Conservation (phyloP, 2,888 invertebrate species). For the Biston betularia region DNA sequence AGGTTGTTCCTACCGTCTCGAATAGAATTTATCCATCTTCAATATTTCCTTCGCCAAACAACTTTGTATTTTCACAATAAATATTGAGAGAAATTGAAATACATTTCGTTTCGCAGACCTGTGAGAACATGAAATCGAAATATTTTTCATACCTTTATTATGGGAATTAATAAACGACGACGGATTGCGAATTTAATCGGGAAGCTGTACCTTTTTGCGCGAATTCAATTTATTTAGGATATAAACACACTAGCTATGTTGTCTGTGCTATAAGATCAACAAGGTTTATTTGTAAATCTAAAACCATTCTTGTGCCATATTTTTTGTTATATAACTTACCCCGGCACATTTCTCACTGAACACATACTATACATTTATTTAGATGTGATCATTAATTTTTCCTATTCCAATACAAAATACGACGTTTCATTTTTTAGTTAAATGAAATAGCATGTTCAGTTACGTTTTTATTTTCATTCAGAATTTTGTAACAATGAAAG, state of each 20-base stretch:
- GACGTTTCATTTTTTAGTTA: too few relatives aligned
- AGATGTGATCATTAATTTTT: too few relatives aligned
- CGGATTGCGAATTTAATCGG: constrained; percentile 10
- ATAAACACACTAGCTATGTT: neutral
- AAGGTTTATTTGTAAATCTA: too few relatives aligned
- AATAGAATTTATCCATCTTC: constrained; percentile 9
- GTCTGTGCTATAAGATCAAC: too few relatives aligned
- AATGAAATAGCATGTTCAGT: too few relatives aligned
- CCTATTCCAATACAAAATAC: too few relatives aligned
- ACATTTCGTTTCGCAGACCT: constrained; percentile 18
- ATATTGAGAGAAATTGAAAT: constrained; percentile 18
- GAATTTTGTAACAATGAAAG: too few relatives aligned
- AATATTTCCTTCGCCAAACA: constrained; percentile 16
- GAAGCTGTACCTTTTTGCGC: constrained; percentile 10
- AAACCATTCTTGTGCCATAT: too few relatives aligned
- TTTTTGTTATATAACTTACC: too few relatives aligned
- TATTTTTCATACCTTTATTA: constrained; percentile 12
- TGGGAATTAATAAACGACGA: constrained; percentile 13
- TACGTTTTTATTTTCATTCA: too few relatives aligned
- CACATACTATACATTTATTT: too few relatives aligned
- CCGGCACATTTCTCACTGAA: too few relatives aligned
- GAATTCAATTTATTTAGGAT: constrained; percentile 3
- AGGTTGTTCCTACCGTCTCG: constrained; percentile 5
- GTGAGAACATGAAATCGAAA: constrained; percentile 13
- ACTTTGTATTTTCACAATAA: constrained; percentile 18